Evolutionary conservation across 2,113 vertebrate species (phyloP).

Genomic region (Poecilia latipinna): DNA sequence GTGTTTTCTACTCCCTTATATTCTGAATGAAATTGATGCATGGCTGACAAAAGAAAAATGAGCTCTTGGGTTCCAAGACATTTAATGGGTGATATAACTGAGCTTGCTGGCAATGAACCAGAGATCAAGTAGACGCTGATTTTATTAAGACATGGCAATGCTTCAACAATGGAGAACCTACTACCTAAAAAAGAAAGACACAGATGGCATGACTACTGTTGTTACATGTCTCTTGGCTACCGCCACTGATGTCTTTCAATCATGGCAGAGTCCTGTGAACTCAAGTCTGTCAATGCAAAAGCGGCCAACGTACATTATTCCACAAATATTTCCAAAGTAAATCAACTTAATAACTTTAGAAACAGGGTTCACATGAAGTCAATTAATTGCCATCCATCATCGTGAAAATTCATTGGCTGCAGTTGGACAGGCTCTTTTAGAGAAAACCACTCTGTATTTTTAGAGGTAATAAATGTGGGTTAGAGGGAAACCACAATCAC

Average conservation of each 20-base stretch:
- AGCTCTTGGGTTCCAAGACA: conserved; percentile 51
- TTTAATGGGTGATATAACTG: conserved; percentile 73
- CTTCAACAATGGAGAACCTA: conserved; percentile 5
- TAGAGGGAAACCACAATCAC: conserved; percentile 63
- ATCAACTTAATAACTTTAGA: conserved; percentile 21
- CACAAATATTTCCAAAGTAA: background rate
- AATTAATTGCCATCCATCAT: conserved; percentile 19
- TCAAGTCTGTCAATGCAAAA: background rate
- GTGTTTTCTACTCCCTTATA: conserved; percentile 23
- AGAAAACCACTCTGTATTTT: conserved; percentile 76
- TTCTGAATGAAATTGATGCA: conserved; percentile 51
- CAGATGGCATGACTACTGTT: background rate
- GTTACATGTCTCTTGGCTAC: background rate
- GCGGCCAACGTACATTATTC: conserved; percentile 3
- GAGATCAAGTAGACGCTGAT: conserved; percentile 53
- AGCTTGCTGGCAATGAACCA: conserved; percentile 67
- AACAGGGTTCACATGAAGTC: background rate
- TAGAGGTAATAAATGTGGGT: conserved; percentile 77
- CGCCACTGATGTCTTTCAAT: background rate
- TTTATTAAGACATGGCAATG: conserved; percentile 10
- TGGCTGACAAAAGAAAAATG: conserved; percentile 20
- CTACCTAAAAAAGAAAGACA: conserved; percentile 6
- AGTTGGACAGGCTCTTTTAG: conserved; percentile 63
- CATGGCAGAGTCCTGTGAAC: background rate
- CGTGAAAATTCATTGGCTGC: conserved; percentile 58